Percentiles rank a stretch among this genome's conserved stretches.
These are phyloP conservation scores for Sitobion miscanthi DNA, from an alignment of 1,140 invertebrate species.

Conservation along the genomic window DNA sequence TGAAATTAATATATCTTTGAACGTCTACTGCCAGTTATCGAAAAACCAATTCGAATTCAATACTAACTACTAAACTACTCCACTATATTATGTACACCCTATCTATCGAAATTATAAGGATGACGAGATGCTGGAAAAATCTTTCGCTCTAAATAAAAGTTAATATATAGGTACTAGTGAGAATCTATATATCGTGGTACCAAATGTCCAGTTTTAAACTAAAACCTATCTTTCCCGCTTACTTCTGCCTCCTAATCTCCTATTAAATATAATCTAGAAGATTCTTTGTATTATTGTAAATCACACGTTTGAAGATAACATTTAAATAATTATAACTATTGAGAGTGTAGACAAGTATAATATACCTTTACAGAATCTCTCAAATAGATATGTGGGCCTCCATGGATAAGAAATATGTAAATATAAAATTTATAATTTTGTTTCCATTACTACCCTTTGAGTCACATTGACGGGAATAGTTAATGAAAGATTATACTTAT, in stretches of 20 bases:
- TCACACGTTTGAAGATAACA: background rate
- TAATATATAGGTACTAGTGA: background rate
- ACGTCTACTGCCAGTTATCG: no score
- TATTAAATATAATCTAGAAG: background rate
- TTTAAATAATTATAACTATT: background rate
- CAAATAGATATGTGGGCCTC: background rate
- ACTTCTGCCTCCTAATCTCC: background rate
- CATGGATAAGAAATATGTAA: background rate
- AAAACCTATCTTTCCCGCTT: background rate
- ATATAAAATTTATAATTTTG: background rate
- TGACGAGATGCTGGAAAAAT: no score
- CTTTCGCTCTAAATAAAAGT: no score
- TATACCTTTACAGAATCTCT: background rate
- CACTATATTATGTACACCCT: no score
- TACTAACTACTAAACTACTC: no score
- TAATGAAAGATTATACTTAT: slow-evolving; percentile 53
- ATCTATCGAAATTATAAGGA: no score
- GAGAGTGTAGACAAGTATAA: background rate
- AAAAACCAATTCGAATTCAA: no score
- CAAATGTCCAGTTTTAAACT: background rate
- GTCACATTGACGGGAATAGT: background rate
- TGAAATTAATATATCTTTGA: no score
- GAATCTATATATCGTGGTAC: background rate
- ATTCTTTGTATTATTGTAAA: background rate
- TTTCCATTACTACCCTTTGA: background rate